These are phyloP conservation scores for Acipenser oxyrinchus DNA, from an alignment of 2,797 vertebrate genomes.

Conservation along the genomic window DNA sequence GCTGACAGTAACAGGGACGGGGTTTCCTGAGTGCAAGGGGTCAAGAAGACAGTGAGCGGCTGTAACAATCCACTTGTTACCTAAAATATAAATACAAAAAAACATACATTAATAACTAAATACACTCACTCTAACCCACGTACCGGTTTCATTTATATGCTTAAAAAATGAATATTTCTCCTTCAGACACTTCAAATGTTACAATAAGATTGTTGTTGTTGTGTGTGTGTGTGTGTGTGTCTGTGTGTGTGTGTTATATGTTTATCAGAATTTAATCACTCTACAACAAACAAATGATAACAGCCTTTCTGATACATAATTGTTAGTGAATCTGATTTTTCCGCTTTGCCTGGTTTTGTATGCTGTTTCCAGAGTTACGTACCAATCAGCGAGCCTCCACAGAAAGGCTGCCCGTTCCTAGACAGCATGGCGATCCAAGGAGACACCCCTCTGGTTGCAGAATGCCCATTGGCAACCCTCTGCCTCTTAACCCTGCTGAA, in stretches of 20 bases:
- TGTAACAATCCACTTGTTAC: conserved; percentile 44
- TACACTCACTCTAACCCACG: no score
- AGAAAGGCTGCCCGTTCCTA: conserved; percentile 29
- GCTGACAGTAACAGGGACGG: conserved; percentile 18
- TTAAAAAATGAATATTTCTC: not conserved
- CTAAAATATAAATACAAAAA: conserved; percentile 25
- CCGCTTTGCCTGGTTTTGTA: not conserved
- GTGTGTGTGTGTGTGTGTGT: conserved; percentile 4
- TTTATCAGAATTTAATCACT: not conserved
- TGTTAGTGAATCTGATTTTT: not conserved
- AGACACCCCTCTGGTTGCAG: conserved; percentile 32
- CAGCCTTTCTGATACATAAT: not conserved
- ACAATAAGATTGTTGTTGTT: not conserved
- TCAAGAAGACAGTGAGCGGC: conserved; percentile 52
- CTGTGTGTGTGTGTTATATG: not conserved
- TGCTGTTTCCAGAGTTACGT: conserved; percentile 18
- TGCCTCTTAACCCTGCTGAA: conserved; percentile 34
- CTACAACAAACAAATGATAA: not conserved
- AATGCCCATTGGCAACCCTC: conserved; percentile 34
- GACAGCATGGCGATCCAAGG: conserved; percentile 53
- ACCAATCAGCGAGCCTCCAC: conserved; percentile 42
- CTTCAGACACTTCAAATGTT: not conserved
- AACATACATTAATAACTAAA: not conserved
- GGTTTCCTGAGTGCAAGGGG: conserved; percentile 15
- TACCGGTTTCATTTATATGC: not conserved